Evolutionary conservation across 2,888 invertebrate genomes (phyloP).

Genomic region (Drosophila nr. fundita): DNA sequence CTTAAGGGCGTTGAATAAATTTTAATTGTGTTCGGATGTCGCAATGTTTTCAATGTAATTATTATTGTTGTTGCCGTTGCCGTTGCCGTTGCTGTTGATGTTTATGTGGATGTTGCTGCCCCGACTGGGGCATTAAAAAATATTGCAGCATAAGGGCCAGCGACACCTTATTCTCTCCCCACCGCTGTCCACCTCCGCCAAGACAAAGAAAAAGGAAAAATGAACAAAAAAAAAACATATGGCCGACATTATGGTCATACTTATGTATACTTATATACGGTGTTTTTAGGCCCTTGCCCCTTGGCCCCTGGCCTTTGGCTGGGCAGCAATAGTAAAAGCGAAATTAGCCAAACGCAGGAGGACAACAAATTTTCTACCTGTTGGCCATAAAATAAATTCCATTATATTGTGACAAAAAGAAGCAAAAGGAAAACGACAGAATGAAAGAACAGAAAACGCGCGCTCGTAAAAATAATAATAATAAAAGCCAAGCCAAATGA

Average conservation of each 20-base stretch:
- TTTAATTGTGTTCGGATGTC: conserved; percentile 78
- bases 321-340: conserved; percentile 73
- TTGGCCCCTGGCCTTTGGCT: conserved; percentile 50
- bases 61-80: conserved; percentile 27
- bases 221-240: conserved; percentile 37
- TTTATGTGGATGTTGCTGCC: conserved; percentile 32
- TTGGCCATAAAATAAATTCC: conserved; percentile 82
- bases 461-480: conserved; percentile 77
- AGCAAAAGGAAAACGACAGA: conserved; percentile 14
- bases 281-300: conserved; percentile 39
- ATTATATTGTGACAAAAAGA: conserved; percentile 70
- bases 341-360: conserved; percentile 73
- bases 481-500: conserved; percentile 77
- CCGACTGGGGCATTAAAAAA: conserved; percentile 72
- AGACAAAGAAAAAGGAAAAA: conserved; percentile 6
- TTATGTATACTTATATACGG: conserved; percentile 38
- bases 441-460: conserved; percentile 55
- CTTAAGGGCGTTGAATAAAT: conserved; percentile 74
- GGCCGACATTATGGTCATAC: conserved; percentile 60
- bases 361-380: conserved; percentile 81
- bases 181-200: background rate
- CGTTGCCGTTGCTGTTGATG: conserved; percentile 34
- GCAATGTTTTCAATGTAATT: conserved; percentile 48
- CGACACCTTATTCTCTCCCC: background rate
- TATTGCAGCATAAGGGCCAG: conserved; percentile 50